Evolutionary conservation across 2,888 invertebrate species (phyloP), one percentile per base, ranked within the genome.

Genomic region (Lasioglossum zephyrum): DNA sequence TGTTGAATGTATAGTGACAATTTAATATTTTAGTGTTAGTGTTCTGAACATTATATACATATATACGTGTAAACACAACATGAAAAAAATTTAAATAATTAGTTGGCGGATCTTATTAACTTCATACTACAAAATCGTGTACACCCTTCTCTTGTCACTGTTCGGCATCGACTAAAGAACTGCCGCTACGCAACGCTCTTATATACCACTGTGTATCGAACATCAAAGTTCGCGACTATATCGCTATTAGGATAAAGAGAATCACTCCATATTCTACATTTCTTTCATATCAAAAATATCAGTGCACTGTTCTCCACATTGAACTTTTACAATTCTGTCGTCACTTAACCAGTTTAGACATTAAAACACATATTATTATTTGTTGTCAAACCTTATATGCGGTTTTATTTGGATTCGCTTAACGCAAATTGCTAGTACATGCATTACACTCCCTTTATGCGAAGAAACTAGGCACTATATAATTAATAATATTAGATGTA

Each of bases 161-260:
- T 85, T 84, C 87, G 76, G 82, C 69, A 75, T 81, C 85, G 81
- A 88, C 87, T 88, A 88, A 87, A 85, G 87, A 36, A 82, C 81
- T 63, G 77, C 80, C 74, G 87, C 77, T 49, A 79, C 77, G 82
- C 76, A 82, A 80, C 85, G 82, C 77, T 81, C 79, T 85, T 88
- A 87, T 83, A 82, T 87, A 87, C 76, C 73, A 22, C 74, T 75
- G 36, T 79, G 70, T 39, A 81, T 73, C 66, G 76, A 82, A 78
- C 63, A 72, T 44, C 66, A 63, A 76, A 77, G 70, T 78, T 41
- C 57, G 72, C 70, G 44, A 6, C 60, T 79, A 73, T 72, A 75
- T 57, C 53, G 72, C 39, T 80, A 86, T 87, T 87, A 82, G 82
- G 77, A 81, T 69, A 73, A 63, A 60, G 47, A 70, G 73, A 77